phyloP scores from a whole-genome alignment of 2,797 vertebrate genomes.

The Picus viridis region DNA sequence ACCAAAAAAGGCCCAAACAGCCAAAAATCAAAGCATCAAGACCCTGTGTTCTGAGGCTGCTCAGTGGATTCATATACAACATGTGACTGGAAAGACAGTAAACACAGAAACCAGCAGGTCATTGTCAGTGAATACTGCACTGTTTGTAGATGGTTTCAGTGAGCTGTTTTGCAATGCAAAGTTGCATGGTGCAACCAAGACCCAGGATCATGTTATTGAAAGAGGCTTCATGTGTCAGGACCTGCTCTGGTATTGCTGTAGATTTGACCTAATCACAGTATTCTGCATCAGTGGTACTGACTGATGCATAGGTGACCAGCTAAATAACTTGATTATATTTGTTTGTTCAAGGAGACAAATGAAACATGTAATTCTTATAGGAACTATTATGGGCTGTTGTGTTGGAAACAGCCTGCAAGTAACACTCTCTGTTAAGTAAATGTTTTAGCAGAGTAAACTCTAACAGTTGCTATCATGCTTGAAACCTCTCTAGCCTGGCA shows the following conservation, averaged over 20 bases:
- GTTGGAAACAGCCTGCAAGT: background rate
- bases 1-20: background rate
- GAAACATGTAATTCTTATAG: background rate
- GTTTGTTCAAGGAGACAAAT: background rate
- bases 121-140: background rate
- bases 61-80: background rate
- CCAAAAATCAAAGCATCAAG: too few relatives aligned
- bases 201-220: background rate
- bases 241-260: background rate
- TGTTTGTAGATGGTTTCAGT: rapidly evolving
- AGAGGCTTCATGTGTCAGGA: background rate
- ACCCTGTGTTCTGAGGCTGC: background rate
- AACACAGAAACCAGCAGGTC: background rate
- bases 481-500: conserved; percentile 9
- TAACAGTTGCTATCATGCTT: background rate
- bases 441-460: conserved; percentile 14
- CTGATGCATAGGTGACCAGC: background rate
- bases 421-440: background rate
- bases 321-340: background rate
- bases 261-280: background rate
- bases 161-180: background rate
- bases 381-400: background rate
- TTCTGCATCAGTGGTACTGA: background rate
- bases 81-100: background rate
- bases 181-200: background rate